Evolutionary conservation across 1,140 invertebrate species (phyloP), one percentile per base, ranked within the genome.

Genomic region (Leptoteleia sp.): DNA sequence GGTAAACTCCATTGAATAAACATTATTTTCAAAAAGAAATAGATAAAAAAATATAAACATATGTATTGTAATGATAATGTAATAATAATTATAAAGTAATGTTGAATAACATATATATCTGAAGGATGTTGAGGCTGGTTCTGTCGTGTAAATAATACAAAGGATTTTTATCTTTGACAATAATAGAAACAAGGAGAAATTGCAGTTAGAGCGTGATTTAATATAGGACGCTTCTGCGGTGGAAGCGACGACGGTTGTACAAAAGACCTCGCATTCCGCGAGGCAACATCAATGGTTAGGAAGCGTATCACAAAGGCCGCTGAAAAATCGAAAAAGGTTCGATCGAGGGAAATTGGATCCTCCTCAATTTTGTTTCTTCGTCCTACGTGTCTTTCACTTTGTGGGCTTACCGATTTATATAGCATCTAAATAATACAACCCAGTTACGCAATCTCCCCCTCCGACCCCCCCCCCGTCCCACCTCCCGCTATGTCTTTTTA

Each of bases 301-400:
- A 75, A 67, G 7, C 54, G 45, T 45, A 61, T 67, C 54, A 65
- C 54, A 76, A 76, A 70, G 59, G 52, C 50, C 61, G 42, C 52
- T 65, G 65, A 48, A 76, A 64, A 76, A 76, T 76, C 59, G 52
- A 76, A 65, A 62, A 73, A 64, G 48, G 38, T 50, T 76, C 65
- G 57, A 76, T 76, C 59, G 37, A 19, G 62, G 25, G 65, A 76
- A 76, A 76, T 70, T 65, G 64, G 64, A 76, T 76, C 64, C 22
- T n/a, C 38, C 48, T 72, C 67, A 47, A 61, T 76, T 65, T 67
- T 76, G 47, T 76, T 71, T 72, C 50, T 61, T 68, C 31, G 54
- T 31, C 22, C 3, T 9, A 12, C 15, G 11, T 50, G 50, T 65
- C 31, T 73, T 65, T 55, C 37, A 5, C n/a, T 59, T 42, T 65